These are phyloP conservation scores for Saccostrea glomerata DNA, from an alignment of 1,140 invertebrate genomes.

Conservation along the genomic window DNA sequence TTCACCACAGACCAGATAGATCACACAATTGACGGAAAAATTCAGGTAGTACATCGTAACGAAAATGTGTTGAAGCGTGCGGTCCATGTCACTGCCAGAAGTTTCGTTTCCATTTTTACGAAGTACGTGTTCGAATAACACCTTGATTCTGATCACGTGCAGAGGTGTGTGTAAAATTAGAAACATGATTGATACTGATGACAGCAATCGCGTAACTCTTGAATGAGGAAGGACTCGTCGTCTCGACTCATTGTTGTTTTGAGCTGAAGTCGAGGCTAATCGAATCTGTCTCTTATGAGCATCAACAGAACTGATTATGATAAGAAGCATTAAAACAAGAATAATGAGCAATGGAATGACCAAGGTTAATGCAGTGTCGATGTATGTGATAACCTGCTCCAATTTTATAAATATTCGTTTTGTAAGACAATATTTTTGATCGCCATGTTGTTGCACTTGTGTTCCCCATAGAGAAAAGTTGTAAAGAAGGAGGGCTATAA, in stretches of 20 bases:
- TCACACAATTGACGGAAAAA: slow-evolving; percentile 90
- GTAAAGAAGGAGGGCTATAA: slow-evolving; percentile 64
- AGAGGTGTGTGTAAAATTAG: slow-evolving; percentile 87
- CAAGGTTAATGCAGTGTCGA: slow-evolving; percentile 82
- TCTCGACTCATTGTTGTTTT: slow-evolving; percentile 42
- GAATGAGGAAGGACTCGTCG: slow-evolving; percentile 79
- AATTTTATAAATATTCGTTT: slow-evolving; percentile 81
- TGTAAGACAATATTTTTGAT: slow-evolving; percentile 80
- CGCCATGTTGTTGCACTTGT: slow-evolving; percentile 45
- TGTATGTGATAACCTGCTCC: slow-evolving; percentile 70
- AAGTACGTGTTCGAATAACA: slow-evolving; percentile 62
- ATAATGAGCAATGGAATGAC: slow-evolving; percentile 82
- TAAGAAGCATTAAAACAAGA: slow-evolving; percentile 82
- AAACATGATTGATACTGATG: slow-evolving; percentile 90
- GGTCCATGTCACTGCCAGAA: slow-evolving; percentile 44
- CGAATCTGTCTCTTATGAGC: slow-evolving; percentile 49
- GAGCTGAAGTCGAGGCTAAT: neutral
- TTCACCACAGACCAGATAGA: slow-evolving; percentile 82
- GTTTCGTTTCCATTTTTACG: neutral
- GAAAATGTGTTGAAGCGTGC: slow-evolving; percentile 81
- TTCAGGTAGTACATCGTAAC: slow-evolving; percentile 87
- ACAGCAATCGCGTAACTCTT: slow-evolving; percentile 89
- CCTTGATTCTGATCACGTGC: slow-evolving; percentile 74
- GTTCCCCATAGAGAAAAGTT: slow-evolving; percentile 68
- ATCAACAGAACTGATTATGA: slow-evolving; percentile 74